A percentile compares a stretch with the other conserved stretches of the same genome.
Evolutionary conservation across 2,113 vertebrate genomes (phyloP).

Genomic region (Macquaria australasica): DNA sequence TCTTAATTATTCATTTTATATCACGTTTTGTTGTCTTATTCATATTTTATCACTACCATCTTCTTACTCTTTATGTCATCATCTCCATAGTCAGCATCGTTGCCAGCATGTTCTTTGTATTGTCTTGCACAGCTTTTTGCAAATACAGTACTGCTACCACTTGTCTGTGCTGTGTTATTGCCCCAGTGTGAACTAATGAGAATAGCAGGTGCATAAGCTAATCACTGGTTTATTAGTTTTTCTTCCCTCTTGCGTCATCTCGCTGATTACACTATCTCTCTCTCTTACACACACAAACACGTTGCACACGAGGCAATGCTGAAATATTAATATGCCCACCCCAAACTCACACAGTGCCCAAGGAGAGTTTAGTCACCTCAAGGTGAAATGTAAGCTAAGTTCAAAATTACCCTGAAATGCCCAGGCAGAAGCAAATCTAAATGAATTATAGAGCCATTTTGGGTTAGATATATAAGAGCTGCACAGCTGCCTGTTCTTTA

Average conservation of each 20-base stretch:
- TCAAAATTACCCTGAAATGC: constrained; percentile 28
- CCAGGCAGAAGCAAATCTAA: constrained; percentile 1
- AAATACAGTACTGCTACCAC: constrained; percentile 19
- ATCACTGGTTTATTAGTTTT: constrained; percentile 73
- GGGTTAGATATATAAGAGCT: background rate
- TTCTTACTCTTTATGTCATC: constrained; percentile 45
- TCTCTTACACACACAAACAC: constrained; percentile 35
- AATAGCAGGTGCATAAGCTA: constrained; percentile 68
- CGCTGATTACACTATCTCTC: constrained; percentile 47
- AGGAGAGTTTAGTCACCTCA: constrained; percentile 57
- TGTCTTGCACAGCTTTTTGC: constrained; percentile 21
- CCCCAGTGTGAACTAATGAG: constrained; percentile 58
- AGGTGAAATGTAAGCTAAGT: constrained; percentile 48
- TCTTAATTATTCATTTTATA: constrained; percentile 23
- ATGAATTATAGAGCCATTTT: constrained; percentile 23
- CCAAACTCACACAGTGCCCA: constrained; percentile 17
- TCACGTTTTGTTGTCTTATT: constrained; percentile 14
- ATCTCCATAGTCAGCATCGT: constrained; percentile 28
- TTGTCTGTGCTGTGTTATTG: constrained; percentile 42
- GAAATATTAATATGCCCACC: constrained; percentile 57
- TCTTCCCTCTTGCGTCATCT: constrained; percentile 55
- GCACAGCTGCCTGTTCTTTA: background rate
- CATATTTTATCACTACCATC: constrained; percentile 23
- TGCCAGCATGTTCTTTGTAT: background rate
- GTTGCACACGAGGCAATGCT: constrained; percentile 26